These are phyloP conservation scores for Tetrapedia diversipes DNA, from an alignment of 2,888 invertebrate species.

Conservation along the genomic window DNA sequence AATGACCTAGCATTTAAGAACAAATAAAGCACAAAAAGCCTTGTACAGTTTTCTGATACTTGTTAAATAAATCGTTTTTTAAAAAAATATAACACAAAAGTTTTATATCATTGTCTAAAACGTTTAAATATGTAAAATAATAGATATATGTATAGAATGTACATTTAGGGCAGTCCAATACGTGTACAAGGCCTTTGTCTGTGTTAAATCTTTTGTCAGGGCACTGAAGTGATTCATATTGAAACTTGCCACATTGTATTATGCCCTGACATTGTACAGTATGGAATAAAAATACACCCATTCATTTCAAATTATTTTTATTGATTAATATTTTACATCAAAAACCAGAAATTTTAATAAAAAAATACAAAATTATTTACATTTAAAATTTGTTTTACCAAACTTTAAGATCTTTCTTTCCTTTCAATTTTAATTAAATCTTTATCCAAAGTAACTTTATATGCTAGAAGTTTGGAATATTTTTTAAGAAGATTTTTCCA, in stretches of 20 bases:
- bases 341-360: conserved; percentile 40
- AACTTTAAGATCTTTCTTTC: conserved; percentile 22
- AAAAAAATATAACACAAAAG: conserved; percentile 18
- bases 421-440: conserved; percentile 84
- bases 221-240: conserved; percentile 65
- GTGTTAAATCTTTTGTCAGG: conserved; percentile 52
- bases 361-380: conserved; percentile 48
- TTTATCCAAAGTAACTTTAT: conserved; percentile 86
- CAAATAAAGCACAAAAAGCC: conserved; percentile 53
- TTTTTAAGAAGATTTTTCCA: conserved; percentile 91
- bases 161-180: conserved; percentile 1
- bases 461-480: conserved; percentile 90
- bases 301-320: conserved; percentile 62
- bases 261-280: conserved; percentile 66
- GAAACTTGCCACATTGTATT: conserved; percentile 70
- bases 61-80: conserved; percentile 59
- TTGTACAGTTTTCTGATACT: conserved; percentile 56
- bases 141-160: background rate
- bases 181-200: conserved; percentile 53
- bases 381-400: conserved; percentile 15
- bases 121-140: conserved; percentile 1
- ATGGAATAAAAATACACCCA: conserved; percentile 62
- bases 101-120: conserved; percentile 31
- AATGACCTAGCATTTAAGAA: conserved; percentile 55
- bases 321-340: conserved; percentile 33